Evolutionary conservation across 2,888 invertebrate genomes (phyloP).

Genomic region (Sminthurinus aureus): DNA sequence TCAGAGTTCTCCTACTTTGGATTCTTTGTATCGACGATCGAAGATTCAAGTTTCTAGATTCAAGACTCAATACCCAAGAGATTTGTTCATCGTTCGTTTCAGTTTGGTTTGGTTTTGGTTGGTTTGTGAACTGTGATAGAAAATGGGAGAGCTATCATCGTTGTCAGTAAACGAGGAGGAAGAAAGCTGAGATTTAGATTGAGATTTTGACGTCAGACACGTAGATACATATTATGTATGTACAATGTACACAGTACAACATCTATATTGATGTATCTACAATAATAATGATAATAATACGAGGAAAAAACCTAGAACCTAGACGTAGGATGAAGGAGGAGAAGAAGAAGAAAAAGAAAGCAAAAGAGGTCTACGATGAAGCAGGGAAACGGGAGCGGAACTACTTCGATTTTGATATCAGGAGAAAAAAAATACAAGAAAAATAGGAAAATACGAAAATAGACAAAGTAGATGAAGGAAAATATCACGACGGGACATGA

Average conservation of each 20-base stretch:
- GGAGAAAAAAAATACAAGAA: neutral
- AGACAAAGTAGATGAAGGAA: slow-evolving; percentile 1
- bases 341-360: neutral
- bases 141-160: neutral
- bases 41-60: too few species aligned
- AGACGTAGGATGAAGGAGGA: neutral
- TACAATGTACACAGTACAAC: too few species aligned
- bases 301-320: too few species aligned
- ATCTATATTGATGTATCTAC: too few species aligned
- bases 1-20: too few species aligned
- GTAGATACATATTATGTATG: too few species aligned
- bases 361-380: neutral
- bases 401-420: neutral
- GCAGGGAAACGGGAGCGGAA: neutral
- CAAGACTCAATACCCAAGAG: too few species aligned
- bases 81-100: too few species aligned
- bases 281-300: too few species aligned
- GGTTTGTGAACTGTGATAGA: too few species aligned
- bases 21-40: too few species aligned
- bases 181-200: neutral
- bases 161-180: neutral
- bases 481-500: neutral
- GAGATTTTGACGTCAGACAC: neutral
- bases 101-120: too few species aligned
- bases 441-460: neutral